These are phyloP conservation scores for Enteromius unitaeniatus DNA, from an alignment of 2,797 vertebrate genomes.

Conservation along the genomic window DNA sequence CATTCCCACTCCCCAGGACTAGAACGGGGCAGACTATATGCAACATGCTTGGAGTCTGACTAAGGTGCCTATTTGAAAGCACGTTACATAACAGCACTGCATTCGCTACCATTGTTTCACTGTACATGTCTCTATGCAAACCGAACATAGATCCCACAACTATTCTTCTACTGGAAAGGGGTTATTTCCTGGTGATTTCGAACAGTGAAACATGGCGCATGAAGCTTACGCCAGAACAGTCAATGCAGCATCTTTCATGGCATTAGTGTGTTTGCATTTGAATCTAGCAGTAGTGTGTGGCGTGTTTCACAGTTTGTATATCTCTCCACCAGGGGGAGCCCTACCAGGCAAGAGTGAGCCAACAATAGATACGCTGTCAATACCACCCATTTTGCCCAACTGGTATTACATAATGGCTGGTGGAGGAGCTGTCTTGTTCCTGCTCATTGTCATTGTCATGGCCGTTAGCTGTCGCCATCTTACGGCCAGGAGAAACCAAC, in stretches of 20 bases:
- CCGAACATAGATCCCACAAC: neutral
- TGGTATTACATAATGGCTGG: slow-evolving; percentile 99
- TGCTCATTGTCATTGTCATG: slow-evolving; percentile 95
- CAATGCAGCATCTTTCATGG: slow-evolving; percentile 46
- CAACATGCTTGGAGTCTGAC: slow-evolving; percentile 42
- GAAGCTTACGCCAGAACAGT: slow-evolving; percentile 22
- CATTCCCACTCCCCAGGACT: slow-evolving; percentile 48
- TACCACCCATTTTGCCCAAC: slow-evolving; percentile 98
- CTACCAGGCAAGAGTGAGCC: slow-evolving; percentile 89
- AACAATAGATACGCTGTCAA: slow-evolving; percentile 91
- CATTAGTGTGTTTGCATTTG: slow-evolving; percentile 52
- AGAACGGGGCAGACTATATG: slow-evolving; percentile 6
- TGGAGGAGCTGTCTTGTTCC: slow-evolving; percentile 94
- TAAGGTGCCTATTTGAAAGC: slow-evolving; percentile 32
- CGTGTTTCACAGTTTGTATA: slow-evolving; percentile 85
- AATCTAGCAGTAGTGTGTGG: slow-evolving; percentile 41
- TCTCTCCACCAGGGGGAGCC: slow-evolving; percentile 98
- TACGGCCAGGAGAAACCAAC: slow-evolving; percentile 97
- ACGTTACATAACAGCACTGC: slow-evolving; percentile 53
- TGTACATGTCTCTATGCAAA: slow-evolving; percentile 31
- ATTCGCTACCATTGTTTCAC: slow-evolving; percentile 51
- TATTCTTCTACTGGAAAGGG: neutral
- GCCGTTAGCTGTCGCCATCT: slow-evolving; percentile 98
- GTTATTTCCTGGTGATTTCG: slow-evolving; percentile 4
- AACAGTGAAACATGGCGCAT: slow-evolving; percentile 45